phyloP scores from a whole-genome alignment of 1,140 invertebrate genomes.

The Eupristina koningsbergeri region DNA sequence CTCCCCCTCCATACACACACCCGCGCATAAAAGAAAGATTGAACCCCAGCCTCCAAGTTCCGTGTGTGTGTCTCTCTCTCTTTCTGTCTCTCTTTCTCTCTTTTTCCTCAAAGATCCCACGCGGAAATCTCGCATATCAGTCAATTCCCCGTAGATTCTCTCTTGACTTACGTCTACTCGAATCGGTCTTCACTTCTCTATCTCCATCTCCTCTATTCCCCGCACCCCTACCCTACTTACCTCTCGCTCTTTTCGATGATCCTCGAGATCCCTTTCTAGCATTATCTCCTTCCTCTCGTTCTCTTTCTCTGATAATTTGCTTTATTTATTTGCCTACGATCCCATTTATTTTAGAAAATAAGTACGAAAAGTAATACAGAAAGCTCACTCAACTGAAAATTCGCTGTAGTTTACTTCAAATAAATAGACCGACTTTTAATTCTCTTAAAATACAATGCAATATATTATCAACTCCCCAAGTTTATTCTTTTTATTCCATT shows the following conservation, averaged over 20 bases:
- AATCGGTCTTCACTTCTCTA: neutral
- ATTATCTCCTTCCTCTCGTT: too few species aligned
- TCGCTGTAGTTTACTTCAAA: neutral
- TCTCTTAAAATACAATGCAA: too few species aligned
- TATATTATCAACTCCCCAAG: too few species aligned
- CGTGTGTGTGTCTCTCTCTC: too few species aligned
- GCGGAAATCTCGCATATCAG: conserved; percentile 33
- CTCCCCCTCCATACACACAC: neutral
- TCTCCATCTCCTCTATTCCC: neutral
- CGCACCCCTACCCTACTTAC: too few species aligned
- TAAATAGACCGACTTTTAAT: too few species aligned
- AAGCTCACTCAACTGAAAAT: neutral
- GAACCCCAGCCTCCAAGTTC: neutral
- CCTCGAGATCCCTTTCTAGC: too few species aligned
- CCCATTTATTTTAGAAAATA: neutral
- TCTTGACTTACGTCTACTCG: conserved; percentile 2
- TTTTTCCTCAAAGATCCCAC: neutral
- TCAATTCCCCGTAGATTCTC: conserved; percentile 18
- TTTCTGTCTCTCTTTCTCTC: too few species aligned
- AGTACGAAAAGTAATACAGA: neutral
- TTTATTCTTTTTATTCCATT: too few species aligned
- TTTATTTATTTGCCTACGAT: neutral
- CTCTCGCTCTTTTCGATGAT: too few species aligned
- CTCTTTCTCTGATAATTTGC: too few species aligned
- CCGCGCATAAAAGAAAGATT: too few species aligned